A percentile compares a stretch with the other conserved stretches of the same genome.
Conservation (phyloP, 2,888 invertebrate species). For the Dorcus hopei region DNA sequence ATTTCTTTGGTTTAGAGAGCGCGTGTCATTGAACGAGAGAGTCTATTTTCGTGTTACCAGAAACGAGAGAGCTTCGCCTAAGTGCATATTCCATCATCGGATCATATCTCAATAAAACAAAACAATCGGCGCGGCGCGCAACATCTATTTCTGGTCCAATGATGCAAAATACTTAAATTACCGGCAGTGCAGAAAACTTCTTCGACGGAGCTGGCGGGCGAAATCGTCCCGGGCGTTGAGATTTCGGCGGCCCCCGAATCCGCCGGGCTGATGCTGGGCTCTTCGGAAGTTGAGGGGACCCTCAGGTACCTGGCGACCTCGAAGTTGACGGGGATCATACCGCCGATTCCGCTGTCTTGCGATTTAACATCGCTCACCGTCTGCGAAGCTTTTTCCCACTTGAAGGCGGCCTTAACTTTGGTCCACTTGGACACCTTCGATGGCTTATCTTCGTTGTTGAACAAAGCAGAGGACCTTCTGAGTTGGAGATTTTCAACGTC, state of each 20-base stretch:
- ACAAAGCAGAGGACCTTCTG: constrained; percentile 9
- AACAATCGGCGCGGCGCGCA: constrained; percentile 5
- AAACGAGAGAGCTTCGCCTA: constrained; percentile 9
- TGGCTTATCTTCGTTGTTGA: constrained; percentile 23
- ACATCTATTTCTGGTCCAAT: constrained; percentile 8
- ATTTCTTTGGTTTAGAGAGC: constrained; percentile 26
- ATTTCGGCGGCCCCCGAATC: constrained; percentile 55
- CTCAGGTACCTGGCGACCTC: constrained; percentile 55
- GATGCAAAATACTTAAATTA: constrained; percentile 24
- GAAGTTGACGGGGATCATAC: constrained; percentile 49
- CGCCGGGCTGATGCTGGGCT: constrained; percentile 52
- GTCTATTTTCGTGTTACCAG: constrained; percentile 24
- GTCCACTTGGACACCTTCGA: constrained; percentile 81
- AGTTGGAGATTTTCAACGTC: neutral
- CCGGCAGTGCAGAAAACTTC: constrained; percentile 50
- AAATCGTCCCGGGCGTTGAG: constrained; percentile 63
- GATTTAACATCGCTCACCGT: constrained; percentile 46
- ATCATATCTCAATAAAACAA: constrained; percentile 18
- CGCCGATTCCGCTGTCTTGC: constrained; percentile 48
- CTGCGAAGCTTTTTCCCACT: constrained; percentile 71
- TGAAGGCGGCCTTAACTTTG: constrained; percentile 83
- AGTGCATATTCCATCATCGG: constrained; percentile 15
- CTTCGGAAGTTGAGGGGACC: constrained; percentile 51
- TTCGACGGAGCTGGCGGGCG: constrained; percentile 73
- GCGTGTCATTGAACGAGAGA: constrained; percentile 34